Base-by-base conservation (phyloP, 2,888 invertebrate species). In the Caenorhabditis panamensis region DNA sequence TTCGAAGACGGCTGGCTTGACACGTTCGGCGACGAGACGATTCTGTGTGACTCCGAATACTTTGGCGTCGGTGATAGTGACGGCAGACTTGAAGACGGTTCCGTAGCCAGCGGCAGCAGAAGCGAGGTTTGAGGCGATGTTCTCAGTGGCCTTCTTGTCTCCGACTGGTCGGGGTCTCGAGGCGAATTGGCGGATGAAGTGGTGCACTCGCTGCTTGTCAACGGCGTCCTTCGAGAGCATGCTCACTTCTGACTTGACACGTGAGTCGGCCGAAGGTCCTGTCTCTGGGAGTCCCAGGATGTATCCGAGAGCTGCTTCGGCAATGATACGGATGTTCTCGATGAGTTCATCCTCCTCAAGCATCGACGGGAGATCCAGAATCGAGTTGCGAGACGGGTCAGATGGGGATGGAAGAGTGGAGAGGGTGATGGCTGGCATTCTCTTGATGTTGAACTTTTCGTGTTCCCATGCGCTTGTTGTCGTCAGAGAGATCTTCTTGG, bases 401-500 rank as follows among this genome's bases (percentile, higher is more conserved):
- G 91, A 90, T 63, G 92, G 91, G 13, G 90, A 88, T 13, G 91
- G 93, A 5, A 96, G 91, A 1, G 95, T 94, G 0, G 97, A 97
- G 4, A 98, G 89, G 0, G 97, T 97, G 90, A 97, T 95, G 0
- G 96, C 96, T 0, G 96, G 95, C 89, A 97, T 93, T 83, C 96
- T 93, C 83, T 95, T 94, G 87, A 98, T 96, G 91, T 96, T 96
- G 92, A 95, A 98, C 82, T 83, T 79, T 62, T 99, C 98, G 90
- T 99, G 98, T 90, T 97, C 97, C 98, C 98, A 99, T 4, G 80
- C 61, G 31, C 66, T 71, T 1, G 62, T 79, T 9, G 80, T 64
- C 1, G 96, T 96, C 68, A 98, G 92, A 93, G 97, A 97, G 87
- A 99, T 98, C 93, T 98, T 98, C 92, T 97, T 97, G 90, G 97